Evolutionary conservation across 2,113 vertebrate genomes (phyloP).

Genomic region (Scartelaos histophorus): DNA sequence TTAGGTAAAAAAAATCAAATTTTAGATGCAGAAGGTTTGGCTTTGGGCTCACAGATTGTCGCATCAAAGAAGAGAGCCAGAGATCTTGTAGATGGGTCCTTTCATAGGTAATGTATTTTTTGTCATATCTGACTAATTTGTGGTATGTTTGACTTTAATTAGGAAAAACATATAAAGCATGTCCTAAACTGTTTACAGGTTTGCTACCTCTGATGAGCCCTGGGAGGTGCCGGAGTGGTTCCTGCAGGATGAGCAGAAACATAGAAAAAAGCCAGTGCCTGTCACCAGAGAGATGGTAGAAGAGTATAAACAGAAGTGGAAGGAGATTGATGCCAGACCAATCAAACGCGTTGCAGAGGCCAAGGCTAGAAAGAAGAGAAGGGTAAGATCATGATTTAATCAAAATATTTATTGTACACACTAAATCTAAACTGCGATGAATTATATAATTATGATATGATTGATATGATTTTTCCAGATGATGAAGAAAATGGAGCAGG

Average conservation of each 20-base stretch:
- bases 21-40: conserved; percentile 89
- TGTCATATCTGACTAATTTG: neutral
- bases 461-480: conserved; percentile 70
- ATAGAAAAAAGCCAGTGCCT: conserved; percentile 82
- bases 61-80: conserved; percentile 86
- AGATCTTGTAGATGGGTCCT: conserved; percentile 88
- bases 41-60: conserved; percentile 86
- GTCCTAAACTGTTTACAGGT: conserved; percentile 69
- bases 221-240: conserved; percentile 93
- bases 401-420: neutral
- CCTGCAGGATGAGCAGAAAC: conserved; percentile 85
- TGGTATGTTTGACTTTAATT: conserved; percentile 30
- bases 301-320: conserved; percentile 89
- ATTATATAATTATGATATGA: neutral
- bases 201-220: conserved; percentile 83
- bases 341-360: conserved; percentile 96
- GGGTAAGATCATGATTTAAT: conserved; percentile 74
- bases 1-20: conserved; percentile 84
- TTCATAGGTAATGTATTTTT: conserved; percentile 78
- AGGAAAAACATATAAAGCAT: neutral
- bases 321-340: conserved; percentile 90
- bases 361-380: conserved; percentile 93
- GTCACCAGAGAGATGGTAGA: conserved; percentile 88
- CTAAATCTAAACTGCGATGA: neutral
- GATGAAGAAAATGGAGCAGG: conserved; percentile 94